Base-by-base conservation (phyloP, 2,797 vertebrate genomes). In the Myotis pilosus region DNA sequence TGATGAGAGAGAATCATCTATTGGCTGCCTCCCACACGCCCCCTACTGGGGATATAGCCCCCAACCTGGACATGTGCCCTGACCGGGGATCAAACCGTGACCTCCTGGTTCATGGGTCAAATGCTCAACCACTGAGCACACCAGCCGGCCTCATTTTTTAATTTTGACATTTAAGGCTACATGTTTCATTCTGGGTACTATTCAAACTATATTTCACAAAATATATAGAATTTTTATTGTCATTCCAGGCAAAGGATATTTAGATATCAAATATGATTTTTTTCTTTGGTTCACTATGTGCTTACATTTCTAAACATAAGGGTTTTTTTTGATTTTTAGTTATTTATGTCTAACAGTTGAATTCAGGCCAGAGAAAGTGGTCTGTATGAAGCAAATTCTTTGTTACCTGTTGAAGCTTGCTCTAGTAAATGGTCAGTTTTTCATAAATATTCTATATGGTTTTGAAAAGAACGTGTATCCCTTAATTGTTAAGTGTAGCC, bases 291-390 rank as follows among this genome's bases (percentile, higher is more conserved):
- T 92, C 30, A 44, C 20, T 91, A 49, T 13, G 12, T 68, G 13
- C 41, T 89, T 69, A 62, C 66, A 81, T 76, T 92, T 90, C 72
- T 85, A 92, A 88, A 76, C 36, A 28, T 11, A 72, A 17, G 5
- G 53, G 53, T 22, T 30, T 74, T 84, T 78, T 75, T 62, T 78
- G 5, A 38, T 60, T 76, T 57, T 84, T 38, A 66, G 12, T 78
- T 75, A 41, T 75, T 96, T 64, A 87, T 72, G 17, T 94, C n/a
- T 76, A 95, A 75, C 6, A 79, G 57, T 36, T 92, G n/a, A 91
- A 74, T 80, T 85, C 64, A 44, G 20, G 25, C 75, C 28, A 90
- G 69, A 94, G 51, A 87, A 92, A 4, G 3, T 53, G 19, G 20
- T 36, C 62, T 74, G 30, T 36, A 20, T 62, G 22, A 78, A 93